phyloP scores from a whole-genome alignment of 2,797 vertebrate genomes.

The Triplophysa yarkandensis region DNA sequence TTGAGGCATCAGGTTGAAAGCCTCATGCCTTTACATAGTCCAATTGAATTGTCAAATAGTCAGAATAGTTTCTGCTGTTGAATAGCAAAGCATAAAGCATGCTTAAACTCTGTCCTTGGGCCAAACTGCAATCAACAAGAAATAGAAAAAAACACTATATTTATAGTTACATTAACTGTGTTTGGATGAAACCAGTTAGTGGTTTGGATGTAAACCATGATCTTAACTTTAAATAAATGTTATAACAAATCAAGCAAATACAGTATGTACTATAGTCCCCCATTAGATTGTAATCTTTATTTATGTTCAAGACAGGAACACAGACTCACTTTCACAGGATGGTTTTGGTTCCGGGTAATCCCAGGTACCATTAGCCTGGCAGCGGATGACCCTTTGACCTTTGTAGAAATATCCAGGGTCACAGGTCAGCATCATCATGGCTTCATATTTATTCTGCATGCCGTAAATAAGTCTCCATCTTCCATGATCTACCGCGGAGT shows the following conservation, averaged over 20 bases:
- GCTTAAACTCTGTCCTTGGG: not conserved
- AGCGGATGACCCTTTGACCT: conserved; percentile 89
- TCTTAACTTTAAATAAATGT: too few relatives aligned
- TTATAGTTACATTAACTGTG: too few relatives aligned
- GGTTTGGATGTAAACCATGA: not conserved
- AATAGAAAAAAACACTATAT: not conserved
- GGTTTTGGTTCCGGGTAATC: conserved; percentile 88
- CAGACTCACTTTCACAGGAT: conserved; percentile 88
- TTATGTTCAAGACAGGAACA: not conserved
- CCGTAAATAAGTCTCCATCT: conserved; percentile 95
- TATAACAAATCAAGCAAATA: too few relatives aligned
- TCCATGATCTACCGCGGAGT: conserved; percentile 89
- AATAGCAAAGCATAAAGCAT: too few relatives aligned
- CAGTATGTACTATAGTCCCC: not conserved
- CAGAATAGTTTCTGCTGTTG: not conserved
- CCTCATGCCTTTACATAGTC: not conserved
- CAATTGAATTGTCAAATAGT: not conserved
- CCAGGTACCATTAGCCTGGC: conserved; percentile 91
- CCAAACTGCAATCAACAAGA: not conserved
- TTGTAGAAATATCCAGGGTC: conserved; percentile 96
- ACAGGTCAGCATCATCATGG: conserved; percentile 95
- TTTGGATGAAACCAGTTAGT: too few relatives aligned
- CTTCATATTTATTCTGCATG: conserved; percentile 91
- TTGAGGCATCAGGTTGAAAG: not conserved
- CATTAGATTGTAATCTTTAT: not conserved